Evolutionary conservation across 2,888 invertebrate genomes (phyloP), one percentile per base, ranked within the genome.

Genomic region (Harpagoxenus sublaevis): DNA sequence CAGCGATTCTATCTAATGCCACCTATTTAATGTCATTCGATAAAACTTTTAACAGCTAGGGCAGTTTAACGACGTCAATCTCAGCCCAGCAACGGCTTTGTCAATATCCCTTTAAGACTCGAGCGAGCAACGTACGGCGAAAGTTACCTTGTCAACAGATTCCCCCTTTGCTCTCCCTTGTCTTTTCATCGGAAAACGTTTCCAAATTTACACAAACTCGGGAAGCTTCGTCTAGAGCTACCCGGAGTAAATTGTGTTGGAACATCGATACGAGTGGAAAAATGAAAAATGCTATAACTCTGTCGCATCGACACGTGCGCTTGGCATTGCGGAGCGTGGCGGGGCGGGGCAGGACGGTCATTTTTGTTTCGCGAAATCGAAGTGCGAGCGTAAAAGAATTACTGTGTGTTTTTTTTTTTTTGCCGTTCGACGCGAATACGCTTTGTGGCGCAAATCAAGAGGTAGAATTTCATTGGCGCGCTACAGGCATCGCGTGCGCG

Each of bases 161-260:
- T 18, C 1, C n/a, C 35, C 48, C 12, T 18, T 77, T 28, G 9
- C 15, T 31, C n/a, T 1, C 3, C 60, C 28, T 66, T 3, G 48
- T 28, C 48, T 48, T 51, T 39, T 55, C 18, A 68, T 79, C 45
- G 57, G 31, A 57, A 60, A 68, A 68, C 6, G 3, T 79, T 18
- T 35, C 45, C 45, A 45, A 81, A 60, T 70, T 70, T 70, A 23
- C 6, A 31, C 31, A 8, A 45, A 2, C 23, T 12, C 12, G 28
- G 2, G n/a, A 57, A 57, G 31, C 31, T 81, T 66, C 31, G 35
- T 35, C 35, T 2, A 12, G 6, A 12, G 6, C 23, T 12, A n/a
- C 42, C 55, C 8, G 15, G 8, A 31, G 3, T 55, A 68, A 78
- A 78, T 68, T n/a, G 42, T 18, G 12, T 31, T 10, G 12, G 12